phyloP scores from a whole-genome alignment of 2,113 vertebrate species.

The Craseonycteris thonglongyai region DNA sequence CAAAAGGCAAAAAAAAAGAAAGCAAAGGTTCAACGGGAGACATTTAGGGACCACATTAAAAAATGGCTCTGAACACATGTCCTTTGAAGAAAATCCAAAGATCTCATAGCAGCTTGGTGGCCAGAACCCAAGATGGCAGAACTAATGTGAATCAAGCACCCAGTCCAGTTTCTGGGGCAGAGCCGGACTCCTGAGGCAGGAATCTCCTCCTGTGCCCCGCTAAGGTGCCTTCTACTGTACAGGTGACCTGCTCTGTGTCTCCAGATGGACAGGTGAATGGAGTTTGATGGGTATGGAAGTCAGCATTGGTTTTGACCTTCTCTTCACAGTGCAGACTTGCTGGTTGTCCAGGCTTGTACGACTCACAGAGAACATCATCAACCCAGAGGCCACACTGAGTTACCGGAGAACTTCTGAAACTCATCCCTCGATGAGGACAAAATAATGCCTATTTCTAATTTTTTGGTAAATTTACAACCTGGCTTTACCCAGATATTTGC shows the following conservation, averaged over 20 bases:
- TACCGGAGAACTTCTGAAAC: not conserved
- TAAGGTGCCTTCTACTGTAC: accelerated
- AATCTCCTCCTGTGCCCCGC: no score
- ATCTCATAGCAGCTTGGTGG: not conserved
- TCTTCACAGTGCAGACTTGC: not conserved
- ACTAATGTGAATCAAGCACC: accelerated
- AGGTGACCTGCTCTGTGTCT: not conserved
- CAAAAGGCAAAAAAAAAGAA: not conserved
- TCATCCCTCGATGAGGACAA: not conserved
- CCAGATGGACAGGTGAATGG: no score
- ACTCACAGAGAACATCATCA: not conserved
- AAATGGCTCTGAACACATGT: not conserved
- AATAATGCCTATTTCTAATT: not conserved
- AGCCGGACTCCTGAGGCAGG: accelerated
- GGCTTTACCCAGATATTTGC: not conserved
- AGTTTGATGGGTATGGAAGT: not conserved
- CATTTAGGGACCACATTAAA: no score
- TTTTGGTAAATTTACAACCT: not conserved
- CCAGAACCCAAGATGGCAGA: not conserved
- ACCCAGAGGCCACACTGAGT: not conserved
- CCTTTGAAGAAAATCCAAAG: not conserved
- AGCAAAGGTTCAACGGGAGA: not conserved
- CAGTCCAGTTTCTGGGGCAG: not conserved
- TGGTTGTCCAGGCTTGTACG: not conserved
- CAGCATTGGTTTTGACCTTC: not conserved